phyloP scores from a whole-genome alignment of 2,113 vertebrate species.

The Meles meles region DNA sequence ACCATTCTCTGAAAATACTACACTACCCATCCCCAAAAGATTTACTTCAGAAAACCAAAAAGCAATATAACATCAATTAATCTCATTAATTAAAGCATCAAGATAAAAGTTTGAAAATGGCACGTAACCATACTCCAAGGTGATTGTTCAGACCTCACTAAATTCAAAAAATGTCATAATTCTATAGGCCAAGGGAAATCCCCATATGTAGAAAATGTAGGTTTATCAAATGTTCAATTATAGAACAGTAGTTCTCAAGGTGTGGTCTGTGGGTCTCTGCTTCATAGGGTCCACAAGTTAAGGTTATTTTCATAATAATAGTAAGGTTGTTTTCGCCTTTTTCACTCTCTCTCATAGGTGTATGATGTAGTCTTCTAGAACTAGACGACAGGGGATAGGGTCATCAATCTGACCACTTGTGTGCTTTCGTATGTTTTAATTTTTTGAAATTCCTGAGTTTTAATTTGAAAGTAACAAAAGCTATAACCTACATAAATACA shows the following conservation, averaged over 20 bases:
- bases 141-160: background rate
- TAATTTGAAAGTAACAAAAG: slow-evolving; percentile 13
- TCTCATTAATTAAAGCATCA: background rate
- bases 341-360: background rate
- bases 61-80: background rate
- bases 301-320: background rate
- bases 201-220: background rate
- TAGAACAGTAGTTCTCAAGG: background rate
- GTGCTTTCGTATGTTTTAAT: background rate
- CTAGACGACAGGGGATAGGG: background rate
- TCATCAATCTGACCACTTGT: background rate
- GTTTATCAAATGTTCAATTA: background rate
- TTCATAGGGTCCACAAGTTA: background rate
- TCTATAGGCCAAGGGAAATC: background rate
- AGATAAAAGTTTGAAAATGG: slow-evolving; percentile 4
- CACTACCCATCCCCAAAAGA: background rate
- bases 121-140: background rate
- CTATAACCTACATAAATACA: background rate
- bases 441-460: slow-evolving; percentile 31
- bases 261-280: background rate
- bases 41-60: background rate
- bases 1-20: background rate
- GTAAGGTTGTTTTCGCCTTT: background rate
- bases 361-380: background rate
- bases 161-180: background rate